Conservation (phyloP, 2,797 vertebrate species). For the Telmatherina bonti region DNA sequence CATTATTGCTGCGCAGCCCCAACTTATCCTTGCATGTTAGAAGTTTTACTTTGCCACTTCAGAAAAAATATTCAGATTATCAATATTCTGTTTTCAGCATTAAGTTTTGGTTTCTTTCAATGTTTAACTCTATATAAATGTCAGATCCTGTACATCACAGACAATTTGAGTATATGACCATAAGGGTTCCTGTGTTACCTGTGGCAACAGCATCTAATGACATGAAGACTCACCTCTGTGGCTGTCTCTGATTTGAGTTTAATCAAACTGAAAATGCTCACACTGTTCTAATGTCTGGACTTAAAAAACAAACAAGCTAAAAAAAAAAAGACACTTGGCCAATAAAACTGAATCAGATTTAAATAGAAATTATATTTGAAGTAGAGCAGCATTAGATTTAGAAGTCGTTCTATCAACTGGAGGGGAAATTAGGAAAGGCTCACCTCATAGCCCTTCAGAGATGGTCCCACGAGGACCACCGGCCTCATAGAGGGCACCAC, state of each 20-base stretch:
- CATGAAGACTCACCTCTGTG: not conserved
- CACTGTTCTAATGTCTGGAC: not conserved
- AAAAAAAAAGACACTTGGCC: not conserved
- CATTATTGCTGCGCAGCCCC: no score
- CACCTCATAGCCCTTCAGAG: conserved; percentile 97
- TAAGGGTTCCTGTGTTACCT: not conserved
- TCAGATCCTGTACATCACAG: no score
- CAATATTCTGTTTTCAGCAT: no score
- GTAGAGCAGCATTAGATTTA: conserved; percentile 4
- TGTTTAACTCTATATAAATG: no score
- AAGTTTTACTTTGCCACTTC: no score
- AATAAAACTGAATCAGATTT: not conserved
- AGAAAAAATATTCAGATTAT: not conserved
- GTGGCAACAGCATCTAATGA: no score
- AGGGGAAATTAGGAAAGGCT: conserved; percentile 51
- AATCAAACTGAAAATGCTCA: not conserved
- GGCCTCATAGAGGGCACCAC: conserved; percentile 98
- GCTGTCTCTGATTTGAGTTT: not conserved
- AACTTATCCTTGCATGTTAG: no score
- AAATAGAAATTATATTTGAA: not conserved
- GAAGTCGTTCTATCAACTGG: conserved; percentile 11
- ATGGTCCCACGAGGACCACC: conserved; percentile 95
- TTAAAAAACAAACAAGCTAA: not conserved
- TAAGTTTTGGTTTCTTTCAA: no score
- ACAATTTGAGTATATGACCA: no score